These are phyloP conservation scores for Drosophila lutescens DNA, from an alignment of 2,888 invertebrate species.

Conservation along the genomic window DNA sequence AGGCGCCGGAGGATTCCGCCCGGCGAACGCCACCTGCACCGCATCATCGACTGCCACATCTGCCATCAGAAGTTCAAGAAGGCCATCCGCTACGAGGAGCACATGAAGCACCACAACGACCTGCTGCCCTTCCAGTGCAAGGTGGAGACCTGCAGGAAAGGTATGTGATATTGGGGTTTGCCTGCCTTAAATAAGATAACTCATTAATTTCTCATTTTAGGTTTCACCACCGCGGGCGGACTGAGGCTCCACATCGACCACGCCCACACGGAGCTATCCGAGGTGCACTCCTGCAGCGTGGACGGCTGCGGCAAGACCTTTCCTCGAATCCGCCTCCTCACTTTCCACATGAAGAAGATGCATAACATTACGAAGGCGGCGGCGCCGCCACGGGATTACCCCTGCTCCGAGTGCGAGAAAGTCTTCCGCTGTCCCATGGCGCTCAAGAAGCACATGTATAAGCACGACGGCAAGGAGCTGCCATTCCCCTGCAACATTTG, in stretches of 20 bases:
- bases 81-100: slow-evolving; percentile 77
- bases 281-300: slow-evolving; percentile 74
- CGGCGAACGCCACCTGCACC: slow-evolving; percentile 72
- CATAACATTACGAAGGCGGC: slow-evolving; percentile 75
- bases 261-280: slow-evolving; percentile 80
- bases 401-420: slow-evolving; percentile 82
- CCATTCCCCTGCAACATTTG: slow-evolving; percentile 82
- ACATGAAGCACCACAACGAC: slow-evolving; percentile 82
- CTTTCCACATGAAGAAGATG: slow-evolving; percentile 79
- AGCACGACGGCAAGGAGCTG: slow-evolving; percentile 81
- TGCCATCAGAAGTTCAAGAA: slow-evolving; percentile 82
- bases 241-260: slow-evolving; percentile 78
- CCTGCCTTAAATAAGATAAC: not conserved
- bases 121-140: slow-evolving; percentile 80
- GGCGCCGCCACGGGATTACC: slow-evolving; percentile 75
- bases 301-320: slow-evolving; percentile 80
- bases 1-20: slow-evolving; percentile 68
- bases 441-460: slow-evolving; percentile 82
- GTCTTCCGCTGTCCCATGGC: slow-evolving; percentile 82
- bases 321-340: slow-evolving; percentile 79
- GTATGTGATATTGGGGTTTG: not conserved
- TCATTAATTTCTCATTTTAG: not conserved
- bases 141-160: slow-evolving; percentile 77
- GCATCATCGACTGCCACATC: slow-evolving; percentile 80
- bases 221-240: slow-evolving; percentile 80